Percentiles rank a stretch among this genome's conserved stretches.
Evolutionary conservation across 2,797 vertebrate species (phyloP).

Genomic region (Myotis myotis): DNA sequence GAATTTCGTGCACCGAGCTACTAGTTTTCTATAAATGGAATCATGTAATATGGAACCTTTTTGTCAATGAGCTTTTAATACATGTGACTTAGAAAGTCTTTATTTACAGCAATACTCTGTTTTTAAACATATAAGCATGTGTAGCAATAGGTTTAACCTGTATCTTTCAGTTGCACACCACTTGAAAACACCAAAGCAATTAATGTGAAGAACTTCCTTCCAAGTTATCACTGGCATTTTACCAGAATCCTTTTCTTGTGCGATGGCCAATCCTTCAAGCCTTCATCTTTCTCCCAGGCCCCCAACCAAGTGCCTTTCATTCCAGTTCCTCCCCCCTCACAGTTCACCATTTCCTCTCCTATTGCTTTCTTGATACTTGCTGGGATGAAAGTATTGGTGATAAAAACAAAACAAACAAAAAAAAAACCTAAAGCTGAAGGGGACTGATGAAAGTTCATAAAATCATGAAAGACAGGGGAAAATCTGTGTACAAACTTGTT

Average conservation of each 20-base stretch:
- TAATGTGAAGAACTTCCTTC: neutral
- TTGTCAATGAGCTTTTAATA: neutral
- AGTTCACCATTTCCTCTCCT: neutral
- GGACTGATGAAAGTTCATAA: neutral
- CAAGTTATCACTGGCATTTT: neutral
- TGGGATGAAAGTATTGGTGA: neutral
- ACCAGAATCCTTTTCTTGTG: neutral
- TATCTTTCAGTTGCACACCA: neutral
- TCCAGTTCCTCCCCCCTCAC: rapidly evolving
- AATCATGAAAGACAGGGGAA: neutral
- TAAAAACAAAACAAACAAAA: neutral
- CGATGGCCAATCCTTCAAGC: neutral
- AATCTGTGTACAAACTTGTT: slow-evolving; percentile 45
- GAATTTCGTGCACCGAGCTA: no score
- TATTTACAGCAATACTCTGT: neutral
- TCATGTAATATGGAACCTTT: neutral
- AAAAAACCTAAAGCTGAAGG: neutral
- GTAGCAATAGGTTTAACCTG: neutral
- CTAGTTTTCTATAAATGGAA: neutral
- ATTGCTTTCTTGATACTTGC: neutral
- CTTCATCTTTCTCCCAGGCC: neutral
- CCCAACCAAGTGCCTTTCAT: neutral
- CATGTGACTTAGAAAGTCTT: neutral
- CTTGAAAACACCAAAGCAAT: neutral
- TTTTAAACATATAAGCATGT: neutral